Evolutionary conservation across 2,113 vertebrate species (phyloP), one percentile per base, ranked within the genome.

Genomic region (Pedionomus torquatus): DNA sequence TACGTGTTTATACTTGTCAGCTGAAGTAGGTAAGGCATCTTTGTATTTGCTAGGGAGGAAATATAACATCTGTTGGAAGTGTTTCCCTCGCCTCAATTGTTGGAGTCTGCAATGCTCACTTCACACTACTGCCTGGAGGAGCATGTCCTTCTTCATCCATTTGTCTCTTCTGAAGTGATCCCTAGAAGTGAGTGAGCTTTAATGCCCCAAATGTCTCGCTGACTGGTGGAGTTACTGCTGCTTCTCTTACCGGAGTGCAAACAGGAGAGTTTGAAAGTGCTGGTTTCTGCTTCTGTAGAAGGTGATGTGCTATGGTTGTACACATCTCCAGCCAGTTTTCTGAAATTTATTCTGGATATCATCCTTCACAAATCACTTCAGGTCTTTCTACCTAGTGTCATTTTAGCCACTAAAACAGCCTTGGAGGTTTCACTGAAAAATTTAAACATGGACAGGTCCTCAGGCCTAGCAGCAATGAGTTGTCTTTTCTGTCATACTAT

Each of bases 11-110:
- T 49, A 24, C 19, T 83, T 71, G 9, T 80, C 61, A 80, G 16
- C 44, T 90, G 58, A 64, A 57, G 26, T 74, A 43, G 35, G 10
- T 52, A 72, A 55, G 24, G 6, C 25, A 48, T 46, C 35, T 84
- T 87, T 23, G 3, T 49, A 10, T 76, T 83, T 86, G 35, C n/a
- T 55, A 43, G 33, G 24, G 19, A 76, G 33, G 41, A 72, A 72
- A 61, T 61, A 17, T 52, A 64, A 10, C 13, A 33, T 71, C 24
- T 55, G 3, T 71, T 69, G 44, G 49, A 55, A 35, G 37, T 0
- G 0, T 44, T 60, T 68, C 9, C 26, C 11, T 85, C 0, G 70
- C 8, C 31, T 28, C 2, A 2, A 3, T 44, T 21, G 28, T 25
- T 79, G 23, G 28, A 43, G 8, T 35, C 24, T 77, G 15, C 3